phyloP scores from a whole-genome alignment of 2,113 vertebrate species.

The Tachysurus vachellii region DNA sequence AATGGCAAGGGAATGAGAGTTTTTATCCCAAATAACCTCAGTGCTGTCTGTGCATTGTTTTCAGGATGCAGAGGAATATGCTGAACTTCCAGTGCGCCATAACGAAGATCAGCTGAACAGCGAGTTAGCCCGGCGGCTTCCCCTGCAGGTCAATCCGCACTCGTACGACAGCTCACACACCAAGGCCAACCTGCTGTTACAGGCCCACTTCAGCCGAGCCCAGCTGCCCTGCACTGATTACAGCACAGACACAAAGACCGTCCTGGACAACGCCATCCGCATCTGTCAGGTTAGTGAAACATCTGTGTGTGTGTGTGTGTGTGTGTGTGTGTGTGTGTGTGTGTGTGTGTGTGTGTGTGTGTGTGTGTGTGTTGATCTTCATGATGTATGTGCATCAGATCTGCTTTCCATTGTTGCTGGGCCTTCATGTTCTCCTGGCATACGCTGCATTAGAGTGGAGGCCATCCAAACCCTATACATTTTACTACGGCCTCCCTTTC shows the following conservation, averaged over 20 bases:
- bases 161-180: constrained; percentile 96
- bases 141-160: constrained; percentile 88
- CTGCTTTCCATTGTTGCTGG: constrained; percentile 39
- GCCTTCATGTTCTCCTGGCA: constrained; percentile 24
- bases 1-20: neutral
- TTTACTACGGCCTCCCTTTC: constrained; percentile 37
- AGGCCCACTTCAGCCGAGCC: constrained; percentile 90
- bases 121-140: constrained; percentile 88
- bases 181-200: constrained; percentile 91
- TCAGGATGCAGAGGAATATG: constrained; percentile 92
- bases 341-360: constrained; percentile 16
- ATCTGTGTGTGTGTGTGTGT: constrained; percentile 15
- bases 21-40: constrained; percentile 30
- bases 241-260: constrained; percentile 92
- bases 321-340: too few species aligned
- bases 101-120: constrained; percentile 98
- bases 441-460: constrained; percentile 29
- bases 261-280: constrained; percentile 92
- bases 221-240: constrained; percentile 93
- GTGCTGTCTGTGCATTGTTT: constrained; percentile 23
- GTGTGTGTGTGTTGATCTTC: constrained; percentile 1
- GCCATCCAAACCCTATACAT: constrained; percentile 38
- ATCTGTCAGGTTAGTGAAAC: constrained; percentile 86
- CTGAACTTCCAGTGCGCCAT: constrained; percentile 94
- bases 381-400: constrained; percentile 56